Conservation (phyloP, 1,140 invertebrate genomes). For the Drosophila sp. region DNA sequence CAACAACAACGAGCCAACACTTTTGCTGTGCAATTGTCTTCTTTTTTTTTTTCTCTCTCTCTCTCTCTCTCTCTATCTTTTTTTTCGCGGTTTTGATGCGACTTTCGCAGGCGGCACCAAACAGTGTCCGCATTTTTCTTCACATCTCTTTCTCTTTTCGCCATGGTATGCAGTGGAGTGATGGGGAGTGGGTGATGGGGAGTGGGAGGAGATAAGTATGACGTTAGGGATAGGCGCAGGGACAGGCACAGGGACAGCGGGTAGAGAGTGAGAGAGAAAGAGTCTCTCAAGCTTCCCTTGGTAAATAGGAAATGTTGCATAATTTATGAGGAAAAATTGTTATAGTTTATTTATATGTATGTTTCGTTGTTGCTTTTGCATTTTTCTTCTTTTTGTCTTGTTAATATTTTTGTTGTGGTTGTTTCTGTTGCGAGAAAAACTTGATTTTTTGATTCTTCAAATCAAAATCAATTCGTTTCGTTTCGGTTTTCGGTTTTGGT, state of each 20-base stretch:
- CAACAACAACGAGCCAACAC: constrained; percentile 51
- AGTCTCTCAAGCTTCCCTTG: constrained; percentile 34
- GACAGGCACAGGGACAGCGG: constrained; percentile 20
- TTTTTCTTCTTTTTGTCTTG: constrained; percentile 17
- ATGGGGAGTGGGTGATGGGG: not conserved
- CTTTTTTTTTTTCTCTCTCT: constrained; percentile 15
- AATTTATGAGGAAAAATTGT: constrained; percentile 78
- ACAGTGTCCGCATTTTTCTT: constrained; percentile 67
- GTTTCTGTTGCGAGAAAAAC: not conserved
- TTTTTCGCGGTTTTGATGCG: constrained; percentile 58
- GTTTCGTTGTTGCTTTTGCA: not conserved
- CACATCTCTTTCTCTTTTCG: constrained; percentile 9
- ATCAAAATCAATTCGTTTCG: constrained; percentile 9
- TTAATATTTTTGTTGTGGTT: constrained; percentile 1
- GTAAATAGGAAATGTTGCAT: constrained; percentile 76
- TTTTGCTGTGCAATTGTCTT: constrained; percentile 64
- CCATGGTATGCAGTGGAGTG: not conserved
- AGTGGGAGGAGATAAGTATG: not conserved
- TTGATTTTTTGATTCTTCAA: constrained; percentile 1
- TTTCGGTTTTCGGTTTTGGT: not conserved
- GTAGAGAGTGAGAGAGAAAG: constrained; percentile 18
- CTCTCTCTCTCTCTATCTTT: not conserved
- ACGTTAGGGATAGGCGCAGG: constrained; percentile 8
- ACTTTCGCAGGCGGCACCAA: constrained; percentile 61
- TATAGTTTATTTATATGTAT: constrained; percentile 42